Base-by-base conservation (phyloP, 1,140 invertebrate genomes). In the Drosophila murphyi region DNA sequence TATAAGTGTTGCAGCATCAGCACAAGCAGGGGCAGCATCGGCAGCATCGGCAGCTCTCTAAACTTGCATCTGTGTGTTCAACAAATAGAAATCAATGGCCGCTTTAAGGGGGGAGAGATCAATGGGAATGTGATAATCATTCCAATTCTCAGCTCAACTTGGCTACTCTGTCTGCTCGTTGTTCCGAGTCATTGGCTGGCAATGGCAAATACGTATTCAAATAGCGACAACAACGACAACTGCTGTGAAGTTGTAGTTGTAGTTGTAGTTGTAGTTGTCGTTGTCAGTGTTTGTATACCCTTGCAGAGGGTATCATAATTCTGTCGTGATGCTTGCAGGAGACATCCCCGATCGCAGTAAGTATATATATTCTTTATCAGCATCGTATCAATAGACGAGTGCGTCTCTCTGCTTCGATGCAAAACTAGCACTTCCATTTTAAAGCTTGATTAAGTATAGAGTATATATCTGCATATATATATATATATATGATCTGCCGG, bases 1-100 rank as follows among this genome's bases (percentile, higher is more conserved):
- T 51, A n/a, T 48, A 5, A 43, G 54, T 31, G 47, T 32, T 10
- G 7, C 37, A 64, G 62, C 51, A 50, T 35, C 60, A 48, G 39
- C 68, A 45, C n/a, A 45, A 29, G 73, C 64, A 68, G 12, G 12
- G 12, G 12, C 12, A 12, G 12, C 12, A 12, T 0, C 12, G 0
- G 45, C 37, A 39, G 57, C 52, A 71, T 60, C 72, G 35, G 48
- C 65, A 51, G 12, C 32, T 61, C 45, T 45, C 41, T 39, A n/a
- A 12, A 54, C 45, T 60, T 55, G 74, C 82, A 82, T 87, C 82
- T 81, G 78, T 69, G 34, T 29, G 34, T 29, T 56, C 51, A 67
- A 74, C 80, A 87, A 87, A 87, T 87, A 87, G 83, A 88, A 87
- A 89, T 89, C 83, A 78, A 83, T 80, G 85, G 72, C 60, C 68